A percentile compares a stretch with the other conserved stretches of the same genome.
phyloP scores from a whole-genome alignment of 2,888 invertebrate genomes.

The Elegia similella region DNA sequence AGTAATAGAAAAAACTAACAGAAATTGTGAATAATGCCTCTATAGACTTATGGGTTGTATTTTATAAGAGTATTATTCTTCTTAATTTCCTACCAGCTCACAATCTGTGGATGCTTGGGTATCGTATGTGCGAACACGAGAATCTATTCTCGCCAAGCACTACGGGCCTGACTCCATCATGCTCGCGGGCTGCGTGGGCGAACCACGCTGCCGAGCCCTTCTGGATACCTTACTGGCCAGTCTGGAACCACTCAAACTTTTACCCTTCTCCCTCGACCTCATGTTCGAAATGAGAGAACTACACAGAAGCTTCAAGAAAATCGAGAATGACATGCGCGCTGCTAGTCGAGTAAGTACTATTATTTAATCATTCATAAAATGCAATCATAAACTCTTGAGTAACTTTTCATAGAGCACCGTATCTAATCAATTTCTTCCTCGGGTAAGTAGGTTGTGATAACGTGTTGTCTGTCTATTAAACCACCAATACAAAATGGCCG shows the following conservation, averaged over 20 bases:
- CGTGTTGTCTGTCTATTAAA: conserved; percentile 48
- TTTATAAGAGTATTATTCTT: neutral
- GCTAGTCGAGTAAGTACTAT: conserved; percentile 67
- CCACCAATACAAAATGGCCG: conserved; percentile 52
- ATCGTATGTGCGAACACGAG: conserved; percentile 91
- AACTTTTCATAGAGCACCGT: conserved; percentile 7
- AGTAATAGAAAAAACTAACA: no score
- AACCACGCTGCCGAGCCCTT: conserved; percentile 80
- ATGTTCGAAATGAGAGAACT: conserved; percentile 89
- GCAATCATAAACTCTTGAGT: conserved; percentile 19
- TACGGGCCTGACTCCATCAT: conserved; percentile 89
- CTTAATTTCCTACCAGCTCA: conserved; percentile 75
- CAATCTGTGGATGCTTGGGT: conserved; percentile 95
- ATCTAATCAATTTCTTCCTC: conserved; percentile 11
- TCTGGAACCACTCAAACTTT: conserved; percentile 88
- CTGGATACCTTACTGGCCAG: conserved; percentile 89
- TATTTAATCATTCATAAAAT: conserved; percentile 15
- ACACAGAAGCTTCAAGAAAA: conserved; percentile 87
- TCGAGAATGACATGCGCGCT: conserved; percentile 81
- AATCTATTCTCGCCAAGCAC: conserved; percentile 90
- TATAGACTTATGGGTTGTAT: no score
- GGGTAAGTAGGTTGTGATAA: conserved; percentile 38
- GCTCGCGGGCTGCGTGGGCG: conserved; percentile 82
- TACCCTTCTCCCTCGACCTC: conserved; percentile 91
- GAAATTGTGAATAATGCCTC: no score